Evolutionary conservation across 2,888 invertebrate genomes (phyloP).

Genomic region (Vannuccia rotundouncinata): DNA sequence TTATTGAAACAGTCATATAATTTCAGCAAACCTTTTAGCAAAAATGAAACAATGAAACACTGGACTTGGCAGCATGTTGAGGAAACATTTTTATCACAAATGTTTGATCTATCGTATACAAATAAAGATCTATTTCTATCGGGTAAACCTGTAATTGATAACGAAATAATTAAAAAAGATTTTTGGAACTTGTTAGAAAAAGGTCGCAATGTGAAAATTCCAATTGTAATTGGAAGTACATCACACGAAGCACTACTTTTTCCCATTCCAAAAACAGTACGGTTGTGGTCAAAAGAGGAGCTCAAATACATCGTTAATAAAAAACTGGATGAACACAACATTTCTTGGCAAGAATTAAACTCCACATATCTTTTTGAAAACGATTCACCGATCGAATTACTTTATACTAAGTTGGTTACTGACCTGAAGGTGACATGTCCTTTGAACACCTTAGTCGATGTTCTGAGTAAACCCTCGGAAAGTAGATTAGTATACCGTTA

Average conservation of each 20-base stretch:
- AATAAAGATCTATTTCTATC: not conserved
- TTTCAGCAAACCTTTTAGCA: not conserved
- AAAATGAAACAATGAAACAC: not conserved
- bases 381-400: not conserved
- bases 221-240: conserved; percentile 27
- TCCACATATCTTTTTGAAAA: not conserved
- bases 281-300: conserved; percentile 1
- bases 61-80: conserved; percentile 31
- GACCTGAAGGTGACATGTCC: conserved; percentile 29
- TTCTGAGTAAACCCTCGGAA: not conserved
- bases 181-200: not conserved
- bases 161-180: conserved; percentile 13
- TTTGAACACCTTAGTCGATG: conserved; percentile 7
- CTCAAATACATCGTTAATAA: not conserved
- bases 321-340: not conserved
- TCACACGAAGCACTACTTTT: conserved; percentile 17
- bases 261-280: conserved; percentile 13
- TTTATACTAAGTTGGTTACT: conserved; percentile 15
- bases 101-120: conserved; percentile 16
- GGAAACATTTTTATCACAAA: not conserved
- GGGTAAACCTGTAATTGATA: not conserved
- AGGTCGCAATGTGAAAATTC: conserved; percentile 6
- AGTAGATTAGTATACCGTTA: not conserved
- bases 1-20: not conserved
- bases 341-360: not conserved